These are phyloP conservation scores for Isurus oxyrinchus DNA, from an alignment of 2,113 vertebrate genomes.

Conservation along the genomic window DNA sequence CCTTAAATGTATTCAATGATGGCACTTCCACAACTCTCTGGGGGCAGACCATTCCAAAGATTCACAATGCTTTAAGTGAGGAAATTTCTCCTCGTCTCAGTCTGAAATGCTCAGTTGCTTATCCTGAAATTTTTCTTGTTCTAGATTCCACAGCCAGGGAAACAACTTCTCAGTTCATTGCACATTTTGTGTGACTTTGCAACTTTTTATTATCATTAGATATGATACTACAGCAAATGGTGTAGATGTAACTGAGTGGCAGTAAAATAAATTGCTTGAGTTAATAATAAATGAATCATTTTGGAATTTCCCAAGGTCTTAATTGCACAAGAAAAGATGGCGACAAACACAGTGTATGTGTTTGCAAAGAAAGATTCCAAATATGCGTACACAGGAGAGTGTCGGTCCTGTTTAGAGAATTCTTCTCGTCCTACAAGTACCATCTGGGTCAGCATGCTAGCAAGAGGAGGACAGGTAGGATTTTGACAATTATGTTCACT, in stretches of 20 bases:
- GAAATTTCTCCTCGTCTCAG: neutral
- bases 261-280: neutral
- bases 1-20: neutral
- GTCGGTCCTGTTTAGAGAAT: constrained; percentile 92
- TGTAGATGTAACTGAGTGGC: neutral
- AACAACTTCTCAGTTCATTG: neutral
- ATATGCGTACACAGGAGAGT: constrained; percentile 94
- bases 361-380: constrained; percentile 99
- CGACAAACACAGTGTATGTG: constrained; percentile 97
- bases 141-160: neutral
- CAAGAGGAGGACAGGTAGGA: constrained; percentile 88
- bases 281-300: neutral
- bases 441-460: constrained; percentile 99
- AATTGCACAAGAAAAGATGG: constrained; percentile 98
- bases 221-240: neutral
- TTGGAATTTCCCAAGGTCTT: constrained; percentile 66
- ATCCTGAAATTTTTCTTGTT: neutral
- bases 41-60: neutral
- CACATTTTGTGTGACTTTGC: neutral
- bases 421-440: constrained; percentile 96
- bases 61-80: neutral
- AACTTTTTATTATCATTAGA: neutral
- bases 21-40: neutral
- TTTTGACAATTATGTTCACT: neutral
- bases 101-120: neutral